A percentile compares a stretch with the other conserved stretches of the same genome.
phyloP scores from a whole-genome alignment of 2,888 invertebrate genomes.

The Eupithecia exiguata region DNA sequence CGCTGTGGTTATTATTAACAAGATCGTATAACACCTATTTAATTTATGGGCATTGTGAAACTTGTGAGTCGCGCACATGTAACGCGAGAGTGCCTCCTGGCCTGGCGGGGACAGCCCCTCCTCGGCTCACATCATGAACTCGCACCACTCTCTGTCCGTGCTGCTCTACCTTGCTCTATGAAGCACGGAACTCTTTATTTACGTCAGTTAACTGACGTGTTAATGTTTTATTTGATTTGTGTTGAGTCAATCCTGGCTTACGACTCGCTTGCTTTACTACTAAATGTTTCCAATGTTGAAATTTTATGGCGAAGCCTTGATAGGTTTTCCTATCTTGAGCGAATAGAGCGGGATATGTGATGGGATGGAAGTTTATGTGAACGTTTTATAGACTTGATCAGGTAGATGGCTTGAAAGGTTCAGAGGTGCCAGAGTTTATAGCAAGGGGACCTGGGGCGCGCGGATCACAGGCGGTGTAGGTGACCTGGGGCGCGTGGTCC shows the following conservation, averaged over 20 bases:
- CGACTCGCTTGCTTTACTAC: neutral
- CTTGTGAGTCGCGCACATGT: neutral
- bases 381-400: neutral
- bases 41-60: neutral
- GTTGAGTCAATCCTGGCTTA: neutral
- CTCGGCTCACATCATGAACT: neutral
- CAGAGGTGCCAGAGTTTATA: neutral
- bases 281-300: neutral
- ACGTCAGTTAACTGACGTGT: neutral
- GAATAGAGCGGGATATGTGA: neutral
- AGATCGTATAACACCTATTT: neutral
- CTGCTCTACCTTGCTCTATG: neutral
- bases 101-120: neutral
- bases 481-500: too few relatives aligned
- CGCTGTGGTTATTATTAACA: slow-evolving; percentile 2
- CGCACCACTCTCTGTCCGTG: neutral
- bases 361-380: neutral
- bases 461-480: neutral
- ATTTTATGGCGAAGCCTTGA: neutral
- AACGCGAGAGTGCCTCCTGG: neutral
- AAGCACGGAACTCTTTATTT: neutral
- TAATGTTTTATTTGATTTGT: neutral
- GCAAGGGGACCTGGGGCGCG: neutral
- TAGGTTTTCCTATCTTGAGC: neutral
- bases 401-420: neutral